Conservation (phyloP, 1,140 invertebrate species). For the Drosophila asahinai region DNA sequence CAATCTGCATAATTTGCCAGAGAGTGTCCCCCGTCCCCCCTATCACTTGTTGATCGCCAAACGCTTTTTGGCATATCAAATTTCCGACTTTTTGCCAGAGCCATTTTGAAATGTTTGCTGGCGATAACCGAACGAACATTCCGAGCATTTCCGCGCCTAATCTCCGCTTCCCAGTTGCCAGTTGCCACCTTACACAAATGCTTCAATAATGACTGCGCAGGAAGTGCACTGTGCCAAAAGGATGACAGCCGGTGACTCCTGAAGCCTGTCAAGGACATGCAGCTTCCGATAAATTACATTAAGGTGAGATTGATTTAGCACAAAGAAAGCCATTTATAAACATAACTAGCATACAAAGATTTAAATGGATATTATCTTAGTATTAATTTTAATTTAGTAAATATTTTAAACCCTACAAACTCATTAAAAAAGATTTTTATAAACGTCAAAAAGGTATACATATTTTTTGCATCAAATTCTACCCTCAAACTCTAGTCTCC, state of each 20-base stretch:
- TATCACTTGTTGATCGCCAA: constrained; percentile 77
- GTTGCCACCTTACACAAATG: constrained; percentile 66
- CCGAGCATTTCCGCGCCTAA: constrained; percentile 67
- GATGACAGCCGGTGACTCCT: neutral
- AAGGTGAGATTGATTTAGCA: neutral
- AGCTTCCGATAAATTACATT: neutral
- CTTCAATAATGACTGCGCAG: constrained; percentile 68
- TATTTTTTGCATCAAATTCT: too few relatives aligned
- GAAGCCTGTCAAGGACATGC: too few relatives aligned
- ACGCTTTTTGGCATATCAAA: constrained; percentile 62
- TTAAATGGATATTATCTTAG: neutral
- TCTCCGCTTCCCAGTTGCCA: constrained; percentile 59
- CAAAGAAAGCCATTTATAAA: neutral
- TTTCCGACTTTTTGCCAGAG: constrained; percentile 65
- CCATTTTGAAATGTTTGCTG: constrained; percentile 40
- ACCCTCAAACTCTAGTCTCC: too few relatives aligned
- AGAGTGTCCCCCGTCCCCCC: constrained; percentile 7
- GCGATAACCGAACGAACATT: constrained; percentile 59
- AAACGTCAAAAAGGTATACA: too few relatives aligned
- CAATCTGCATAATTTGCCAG: constrained; percentile 75
- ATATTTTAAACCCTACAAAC: too few relatives aligned
- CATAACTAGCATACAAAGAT: neutral
- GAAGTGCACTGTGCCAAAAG: constrained; percentile 18
- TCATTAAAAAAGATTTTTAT: too few relatives aligned
- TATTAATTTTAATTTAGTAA: too few relatives aligned